These are phyloP conservation scores for Clivina fossor DNA, from an alignment of 2,888 invertebrate species.

Conservation along the genomic window DNA sequence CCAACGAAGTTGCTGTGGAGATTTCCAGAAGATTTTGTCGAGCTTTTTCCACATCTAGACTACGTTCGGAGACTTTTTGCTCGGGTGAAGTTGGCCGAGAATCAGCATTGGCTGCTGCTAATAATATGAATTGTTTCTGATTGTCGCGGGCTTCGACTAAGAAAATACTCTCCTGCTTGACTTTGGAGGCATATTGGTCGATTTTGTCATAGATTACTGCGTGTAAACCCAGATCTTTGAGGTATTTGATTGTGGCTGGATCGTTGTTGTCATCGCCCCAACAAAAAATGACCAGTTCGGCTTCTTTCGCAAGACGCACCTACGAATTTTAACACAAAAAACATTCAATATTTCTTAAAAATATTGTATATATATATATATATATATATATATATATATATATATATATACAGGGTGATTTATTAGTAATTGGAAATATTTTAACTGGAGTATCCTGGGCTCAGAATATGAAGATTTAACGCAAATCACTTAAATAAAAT, in stretches of 20 bases:
- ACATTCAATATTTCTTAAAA: too few species aligned
- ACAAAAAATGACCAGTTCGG: slow-evolving; percentile 87
- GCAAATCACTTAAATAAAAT: too few species aligned
- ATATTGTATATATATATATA: too few species aligned
- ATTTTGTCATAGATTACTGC: slow-evolving; percentile 97
- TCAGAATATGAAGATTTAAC: too few species aligned
- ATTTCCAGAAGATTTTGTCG: slow-evolving; percentile 48
- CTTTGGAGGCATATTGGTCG: slow-evolving; percentile 71
- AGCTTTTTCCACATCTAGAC: slow-evolving; percentile 51
- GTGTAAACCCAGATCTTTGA: slow-evolving; percentile 88
- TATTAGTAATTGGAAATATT: too few species aligned
- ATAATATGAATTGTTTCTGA: slow-evolving; percentile 62
- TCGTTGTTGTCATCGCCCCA: slow-evolving; percentile 98
- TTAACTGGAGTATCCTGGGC: too few species aligned
- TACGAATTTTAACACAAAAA: too few species aligned
- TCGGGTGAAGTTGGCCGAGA: slow-evolving; percentile 41
- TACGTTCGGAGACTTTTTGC: slow-evolving; percentile 45
- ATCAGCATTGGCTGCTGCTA: slow-evolving; percentile 47
- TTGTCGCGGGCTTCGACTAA: slow-evolving; percentile 76
- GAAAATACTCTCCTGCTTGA: slow-evolving; percentile 81
- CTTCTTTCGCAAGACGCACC: slow-evolving; percentile 76
- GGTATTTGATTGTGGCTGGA: slow-evolving; percentile 77
- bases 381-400: too few species aligned
- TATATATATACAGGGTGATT: too few species aligned
- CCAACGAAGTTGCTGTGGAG: slow-evolving; percentile 61